Evolutionary conservation across 2,888 invertebrate species (phyloP).

Genomic region (Nemotelus pantherinus): DNA sequence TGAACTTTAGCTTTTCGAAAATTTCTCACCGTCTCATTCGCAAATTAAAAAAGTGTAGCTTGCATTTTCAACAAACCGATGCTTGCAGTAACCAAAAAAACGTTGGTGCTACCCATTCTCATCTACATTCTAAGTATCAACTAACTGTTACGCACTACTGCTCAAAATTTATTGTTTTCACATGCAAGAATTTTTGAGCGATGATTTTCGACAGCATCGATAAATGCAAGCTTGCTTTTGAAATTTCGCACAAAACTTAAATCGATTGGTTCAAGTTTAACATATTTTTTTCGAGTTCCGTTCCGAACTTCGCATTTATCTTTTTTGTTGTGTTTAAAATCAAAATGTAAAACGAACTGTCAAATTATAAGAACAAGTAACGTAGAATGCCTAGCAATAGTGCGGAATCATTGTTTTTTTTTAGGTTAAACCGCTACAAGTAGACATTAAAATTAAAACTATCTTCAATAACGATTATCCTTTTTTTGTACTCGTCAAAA

Average conservation of each 20-base stretch:
- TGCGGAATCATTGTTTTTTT: neutral
- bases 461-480: neutral
- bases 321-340: neutral
- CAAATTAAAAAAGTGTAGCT: conserved; percentile 45
- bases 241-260: neutral
- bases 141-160: neutral
- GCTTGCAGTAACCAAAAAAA: neutral
- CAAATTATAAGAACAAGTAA: too few relatives aligned
- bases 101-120: conserved; percentile 10
- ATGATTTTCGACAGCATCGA: neutral
- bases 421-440: conserved; percentile 3
- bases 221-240: conserved; percentile 46
- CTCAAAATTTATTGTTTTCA: conserved; percentile 21
- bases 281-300: conserved; percentile 24
- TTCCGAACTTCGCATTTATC: conserved; percentile 37
- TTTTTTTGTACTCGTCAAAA: neutral
- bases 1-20: neutral
- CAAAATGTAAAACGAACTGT: too few relatives aligned
- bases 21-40: conserved; percentile 8
- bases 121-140: conserved; percentile 10
- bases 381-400: too few relatives aligned
- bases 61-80: conserved; percentile 41
- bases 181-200: conserved; percentile 20
- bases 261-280: neutral
- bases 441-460: conserved; percentile 13